Percentiles rank a stretch among this genome's conserved stretches.
Evolutionary conservation across 2,888 invertebrate genomes (phyloP).

Genomic region (Eupelmus urozonus): DNA sequence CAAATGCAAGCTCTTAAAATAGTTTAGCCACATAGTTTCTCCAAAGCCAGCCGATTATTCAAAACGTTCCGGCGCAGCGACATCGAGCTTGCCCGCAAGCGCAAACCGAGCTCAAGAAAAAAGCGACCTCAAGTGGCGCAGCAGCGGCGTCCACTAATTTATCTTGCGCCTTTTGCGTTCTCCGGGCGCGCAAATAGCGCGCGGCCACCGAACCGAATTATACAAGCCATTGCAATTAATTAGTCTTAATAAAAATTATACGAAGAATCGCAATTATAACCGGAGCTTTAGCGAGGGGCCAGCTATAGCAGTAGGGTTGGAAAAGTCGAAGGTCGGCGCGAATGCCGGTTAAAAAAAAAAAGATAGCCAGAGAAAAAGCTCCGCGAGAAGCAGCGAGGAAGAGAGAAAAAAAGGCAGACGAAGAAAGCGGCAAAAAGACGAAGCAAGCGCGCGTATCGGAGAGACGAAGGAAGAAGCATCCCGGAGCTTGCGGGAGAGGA

Average conservation of each 20-base stretch:
- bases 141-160: constrained; percentile 59
- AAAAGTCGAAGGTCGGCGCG: constrained; percentile 52
- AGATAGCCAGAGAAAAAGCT: constrained; percentile 27
- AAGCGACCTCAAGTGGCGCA: constrained; percentile 47
- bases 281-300: constrained; percentile 44
- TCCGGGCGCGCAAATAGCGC: constrained; percentile 57
- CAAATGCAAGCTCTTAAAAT: neutral
- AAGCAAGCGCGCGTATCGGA: constrained; percentile 30
- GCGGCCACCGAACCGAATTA: constrained; percentile 68
- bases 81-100: neutral
- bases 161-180: constrained; percentile 58
- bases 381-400: neutral
- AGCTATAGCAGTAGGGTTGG: constrained; percentile 7
- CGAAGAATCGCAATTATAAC: constrained; percentile 74
- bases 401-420: constrained; percentile 40
- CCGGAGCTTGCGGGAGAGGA: constrained; percentile 63
- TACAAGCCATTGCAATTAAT: constrained; percentile 75
- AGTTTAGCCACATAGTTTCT: neutral
- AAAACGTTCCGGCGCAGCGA: constrained; percentile 1
- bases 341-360: constrained; percentile 2
- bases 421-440: constrained; percentile 56
- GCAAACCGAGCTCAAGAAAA: neutral
- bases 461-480: constrained; percentile 18
- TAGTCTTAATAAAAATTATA: constrained; percentile 77
- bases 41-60: neutral